These are phyloP conservation scores for Frankliniella intonsa DNA, from an alignment of 2,888 invertebrate genomes.

Conservation along the genomic window DNA sequence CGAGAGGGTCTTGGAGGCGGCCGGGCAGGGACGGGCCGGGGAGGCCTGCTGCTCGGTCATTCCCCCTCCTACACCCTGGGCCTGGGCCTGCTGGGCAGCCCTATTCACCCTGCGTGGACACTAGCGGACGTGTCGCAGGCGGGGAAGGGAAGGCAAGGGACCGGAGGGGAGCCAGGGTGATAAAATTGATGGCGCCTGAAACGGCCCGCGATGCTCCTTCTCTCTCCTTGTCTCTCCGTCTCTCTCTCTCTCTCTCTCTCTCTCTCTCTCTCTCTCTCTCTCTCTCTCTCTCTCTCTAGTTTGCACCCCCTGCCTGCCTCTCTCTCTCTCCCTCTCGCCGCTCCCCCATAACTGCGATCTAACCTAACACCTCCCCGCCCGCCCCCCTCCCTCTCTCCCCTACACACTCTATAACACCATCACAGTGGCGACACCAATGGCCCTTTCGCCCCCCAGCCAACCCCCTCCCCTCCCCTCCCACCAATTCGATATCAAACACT, in stretches of 20 bases:
- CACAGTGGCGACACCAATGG: conserved; percentile 27
- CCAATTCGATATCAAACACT: too few species aligned
- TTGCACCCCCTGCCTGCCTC: too few species aligned
- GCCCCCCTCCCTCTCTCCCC: background rate
- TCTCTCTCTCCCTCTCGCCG: too few species aligned
- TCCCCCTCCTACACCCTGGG: background rate
- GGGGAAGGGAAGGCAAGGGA: conserved; percentile 27
- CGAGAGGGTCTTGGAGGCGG: background rate
- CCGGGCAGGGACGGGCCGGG: background rate
- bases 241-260: background rate
- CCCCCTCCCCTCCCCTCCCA: too few species aligned
- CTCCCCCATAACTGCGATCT: background rate
- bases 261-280: background rate
- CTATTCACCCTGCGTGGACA: too few species aligned
- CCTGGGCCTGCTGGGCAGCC: background rate
- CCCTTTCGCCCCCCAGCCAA: background rate
- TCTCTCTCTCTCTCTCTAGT: background rate
- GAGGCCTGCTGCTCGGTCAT: background rate
- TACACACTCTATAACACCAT: background rate
- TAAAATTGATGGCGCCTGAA: conserved; percentile 30
- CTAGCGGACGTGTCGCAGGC: too few species aligned
- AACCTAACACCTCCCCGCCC: background rate
- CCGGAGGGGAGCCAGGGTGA: conserved; percentile 28
- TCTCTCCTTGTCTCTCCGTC: background rate
- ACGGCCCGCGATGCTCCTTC: background rate